Base-by-base conservation (phyloP, 1,140 invertebrate species). In the Pygmarrhopalites habei region DNA sequence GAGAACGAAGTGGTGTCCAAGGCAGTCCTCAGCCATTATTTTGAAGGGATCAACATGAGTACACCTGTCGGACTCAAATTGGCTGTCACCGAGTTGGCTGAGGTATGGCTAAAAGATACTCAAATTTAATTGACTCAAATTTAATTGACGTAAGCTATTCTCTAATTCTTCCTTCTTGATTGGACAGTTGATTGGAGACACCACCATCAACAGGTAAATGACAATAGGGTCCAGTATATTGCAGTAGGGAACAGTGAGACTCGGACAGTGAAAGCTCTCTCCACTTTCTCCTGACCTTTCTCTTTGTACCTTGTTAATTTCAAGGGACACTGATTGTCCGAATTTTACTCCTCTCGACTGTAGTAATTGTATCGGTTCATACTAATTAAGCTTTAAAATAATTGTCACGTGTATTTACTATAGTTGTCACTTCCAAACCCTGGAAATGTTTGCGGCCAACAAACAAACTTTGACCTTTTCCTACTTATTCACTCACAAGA, bases 401-500 rank as follows among this genome's bases (percentile, higher is more conserved):
- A n/a, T n/a, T n/a, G n/a, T n/a, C n/a, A n/a, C n/a, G n/a, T n/a
- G n/a, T n/a, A n/a, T n/a, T n/a, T n/a, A n/a, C n/a, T n/a, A n/a
- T n/a, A n/a, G n/a, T 30, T 69, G 68, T 26, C 58, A 64, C 32
- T 58, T 52, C 47, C 56, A 66, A 17, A 52, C 63, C 41, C 47
- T 69, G 28, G 68, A 69, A 23, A 64, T 41, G 19, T 64, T 66
- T 19, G 57, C 64, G 19, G 26, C 32, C 1, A 26, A 30, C 26
- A 32, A 49, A 17, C 10, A 23, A 26, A 39, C 43, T 30, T 43
- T 56, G 1, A 41, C 60, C 1, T 69, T 60, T 30, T 66, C 64
- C 0, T 69, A 69, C 49, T 17, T 69, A 2, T 69, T 69, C 32
- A 66, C 59, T 0, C 64, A 69, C 47, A 69, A 65, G 39, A 66